A percentile compares a stretch with the other conserved stretches of the same genome.
Evolutionary conservation across 2,797 vertebrate species (phyloP).

Genomic region (Fistularia commersonii): DNA sequence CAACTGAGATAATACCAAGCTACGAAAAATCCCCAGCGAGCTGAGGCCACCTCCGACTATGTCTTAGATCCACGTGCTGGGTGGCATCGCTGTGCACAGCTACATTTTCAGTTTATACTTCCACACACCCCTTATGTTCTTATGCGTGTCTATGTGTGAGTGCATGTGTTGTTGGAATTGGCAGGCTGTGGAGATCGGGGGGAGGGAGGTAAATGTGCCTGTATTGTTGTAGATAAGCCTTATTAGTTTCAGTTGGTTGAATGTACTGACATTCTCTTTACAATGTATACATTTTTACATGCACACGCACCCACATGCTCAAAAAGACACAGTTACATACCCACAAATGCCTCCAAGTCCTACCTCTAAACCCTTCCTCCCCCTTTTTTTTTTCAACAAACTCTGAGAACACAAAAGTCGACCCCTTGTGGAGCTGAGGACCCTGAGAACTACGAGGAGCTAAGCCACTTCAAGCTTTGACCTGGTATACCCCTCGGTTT

Average conservation of each 20-base stretch:
- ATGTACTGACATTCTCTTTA: constrained; percentile 1
- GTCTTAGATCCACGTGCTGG: background rate
- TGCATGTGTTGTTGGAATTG: constrained; percentile 8
- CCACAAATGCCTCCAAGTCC: background rate
- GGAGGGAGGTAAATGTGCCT: constrained; percentile 14
- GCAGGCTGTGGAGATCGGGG: constrained; percentile 14
- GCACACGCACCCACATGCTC: background rate
- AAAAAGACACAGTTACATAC: background rate
- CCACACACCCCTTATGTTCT: no score
- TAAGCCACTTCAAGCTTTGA: constrained; percentile 30
- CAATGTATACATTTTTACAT: background rate
- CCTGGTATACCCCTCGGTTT: constrained; percentile 33
- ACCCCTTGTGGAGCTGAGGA: constrained; percentile 6
- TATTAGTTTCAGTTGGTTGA: constrained; percentile 8
- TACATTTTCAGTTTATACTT: background rate
- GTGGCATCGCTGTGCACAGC: background rate
- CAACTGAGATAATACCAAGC: constrained; percentile 17
- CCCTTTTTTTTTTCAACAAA: no score
- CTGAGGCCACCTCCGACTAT: background rate
- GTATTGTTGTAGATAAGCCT: constrained; percentile 31
- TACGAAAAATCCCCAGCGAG: constrained; percentile 1
- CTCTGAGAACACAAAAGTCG: no score
- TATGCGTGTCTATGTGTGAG: background rate
- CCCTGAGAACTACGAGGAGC: constrained; percentile 35
- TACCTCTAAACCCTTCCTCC: background rate